These are phyloP conservation scores for Crenuchus spilurus DNA, from an alignment of 2,797 vertebrate species.

Conservation along the genomic window DNA sequence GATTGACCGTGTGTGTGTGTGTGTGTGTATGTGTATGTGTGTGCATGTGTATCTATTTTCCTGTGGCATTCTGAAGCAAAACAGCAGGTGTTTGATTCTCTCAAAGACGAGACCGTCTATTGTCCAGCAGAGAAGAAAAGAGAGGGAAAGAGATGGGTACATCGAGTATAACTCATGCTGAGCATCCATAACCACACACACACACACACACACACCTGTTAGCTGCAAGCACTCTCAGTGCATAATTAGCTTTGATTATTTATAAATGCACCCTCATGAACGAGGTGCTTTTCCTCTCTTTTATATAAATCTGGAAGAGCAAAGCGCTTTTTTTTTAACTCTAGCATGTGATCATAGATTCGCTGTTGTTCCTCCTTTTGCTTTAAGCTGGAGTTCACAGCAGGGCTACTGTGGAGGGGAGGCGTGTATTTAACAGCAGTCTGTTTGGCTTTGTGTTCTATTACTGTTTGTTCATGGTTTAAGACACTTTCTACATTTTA, in stretches of 20 bases:
- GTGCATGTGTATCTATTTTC: neutral
- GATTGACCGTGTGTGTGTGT: constrained; percentile 13
- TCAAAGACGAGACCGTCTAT: constrained; percentile 27
- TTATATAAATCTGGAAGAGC: neutral
- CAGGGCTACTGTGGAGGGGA: neutral
- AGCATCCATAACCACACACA: neutral
- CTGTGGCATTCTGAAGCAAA: neutral
- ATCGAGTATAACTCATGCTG: neutral
- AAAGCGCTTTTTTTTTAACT: neutral
- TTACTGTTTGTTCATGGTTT: neutral
- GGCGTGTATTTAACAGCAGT: neutral
- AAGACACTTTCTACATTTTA: too few relatives aligned
- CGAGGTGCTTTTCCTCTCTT: neutral
- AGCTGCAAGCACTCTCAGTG: constrained; percentile 22
- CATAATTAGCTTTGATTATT: constrained; percentile 22
- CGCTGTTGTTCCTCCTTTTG: neutral
- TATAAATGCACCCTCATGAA: neutral
- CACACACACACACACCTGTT: constrained; percentile 25
- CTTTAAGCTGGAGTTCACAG: constrained; percentile 4
- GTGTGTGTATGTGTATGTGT: constrained; percentile 9
- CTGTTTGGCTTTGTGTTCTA: neutral
- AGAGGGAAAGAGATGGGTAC: neutral
- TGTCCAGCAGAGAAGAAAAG: constrained; percentile 25
- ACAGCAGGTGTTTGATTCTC: constrained; percentile 36
- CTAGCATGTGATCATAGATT: neutral